Percentiles rank a stretch among this genome's conserved stretches.
Conservation (phyloP, 2,888 invertebrate genomes). For the Penaeus monodon region DNA sequence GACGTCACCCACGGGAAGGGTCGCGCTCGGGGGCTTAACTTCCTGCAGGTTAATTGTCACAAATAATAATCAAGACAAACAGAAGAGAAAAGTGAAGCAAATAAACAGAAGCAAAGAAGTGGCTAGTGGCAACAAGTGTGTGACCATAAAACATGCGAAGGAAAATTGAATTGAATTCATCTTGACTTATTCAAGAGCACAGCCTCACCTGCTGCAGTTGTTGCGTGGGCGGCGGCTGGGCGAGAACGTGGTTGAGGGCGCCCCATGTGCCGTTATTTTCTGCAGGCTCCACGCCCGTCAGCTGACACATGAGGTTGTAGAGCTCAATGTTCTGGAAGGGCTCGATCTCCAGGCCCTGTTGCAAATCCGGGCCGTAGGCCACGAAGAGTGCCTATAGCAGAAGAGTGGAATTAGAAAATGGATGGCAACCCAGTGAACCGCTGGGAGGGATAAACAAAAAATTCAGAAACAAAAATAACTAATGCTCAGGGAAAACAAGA, state of each 20-base stretch:
- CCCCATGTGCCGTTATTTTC: constrained; percentile 64
- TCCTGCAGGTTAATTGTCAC: too few relatives aligned
- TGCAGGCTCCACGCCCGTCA: constrained; percentile 46
- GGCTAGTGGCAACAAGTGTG: too few relatives aligned
- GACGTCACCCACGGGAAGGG: too few relatives aligned
- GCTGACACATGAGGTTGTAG: constrained; percentile 62
- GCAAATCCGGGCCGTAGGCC: constrained; percentile 44
- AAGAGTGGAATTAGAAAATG: too few relatives aligned
- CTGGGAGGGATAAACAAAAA: neutral
- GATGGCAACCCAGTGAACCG: neutral
- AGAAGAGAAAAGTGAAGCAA: too few relatives aligned
- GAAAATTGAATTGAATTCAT: constrained; percentile 12
- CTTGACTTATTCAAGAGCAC: constrained; percentile 37
- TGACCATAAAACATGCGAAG: too few relatives aligned
- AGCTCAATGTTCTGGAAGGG: constrained; percentile 64
- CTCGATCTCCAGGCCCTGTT: constrained; percentile 32
- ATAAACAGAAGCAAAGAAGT: too few relatives aligned
- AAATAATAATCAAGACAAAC: too few relatives aligned
- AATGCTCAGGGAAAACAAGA: neutral
- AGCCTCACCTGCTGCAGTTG: constrained; percentile 36
- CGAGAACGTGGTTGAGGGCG: constrained; percentile 52
- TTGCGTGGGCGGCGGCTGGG: constrained; percentile 33
- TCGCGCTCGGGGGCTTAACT: too few relatives aligned
- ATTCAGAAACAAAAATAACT: neutral
- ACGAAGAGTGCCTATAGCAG: constrained; percentile 36